phyloP scores from a whole-genome alignment of 2,888 invertebrate genomes.

The Amorpha juglandis region DNA sequence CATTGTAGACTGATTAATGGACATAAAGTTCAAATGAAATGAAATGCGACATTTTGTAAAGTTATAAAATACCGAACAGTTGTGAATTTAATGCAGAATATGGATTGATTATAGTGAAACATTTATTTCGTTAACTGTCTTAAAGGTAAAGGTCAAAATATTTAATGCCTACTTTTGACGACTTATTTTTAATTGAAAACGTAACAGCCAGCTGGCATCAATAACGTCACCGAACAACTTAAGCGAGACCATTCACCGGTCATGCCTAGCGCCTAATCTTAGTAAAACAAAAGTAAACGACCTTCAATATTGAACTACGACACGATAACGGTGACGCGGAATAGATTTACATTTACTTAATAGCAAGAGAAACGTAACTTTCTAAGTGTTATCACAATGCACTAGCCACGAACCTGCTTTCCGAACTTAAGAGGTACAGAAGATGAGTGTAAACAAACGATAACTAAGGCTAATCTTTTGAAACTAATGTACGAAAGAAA shows the following conservation, averaged over 20 bases:
- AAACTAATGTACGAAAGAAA: constrained; percentile 18
- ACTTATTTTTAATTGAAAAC: not conserved
- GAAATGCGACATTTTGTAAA: not conserved
- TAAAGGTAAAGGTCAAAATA: not conserved
- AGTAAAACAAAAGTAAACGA: constrained; percentile 46
- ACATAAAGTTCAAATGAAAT: not conserved
- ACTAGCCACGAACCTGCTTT: constrained; percentile 38
- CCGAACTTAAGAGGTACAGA: constrained; percentile 27
- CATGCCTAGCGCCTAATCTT: constrained; percentile 11
- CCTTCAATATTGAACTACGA: constrained; percentile 67
- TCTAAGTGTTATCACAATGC: constrained; percentile 58
- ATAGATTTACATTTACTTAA: constrained; percentile 64
- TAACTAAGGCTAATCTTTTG: constrained; percentile 16
- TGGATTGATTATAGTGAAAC: no score
- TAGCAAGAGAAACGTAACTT: constrained; percentile 67
- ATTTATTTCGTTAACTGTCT: not conserved
- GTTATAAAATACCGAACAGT: not conserved
- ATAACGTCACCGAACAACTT: not conserved
- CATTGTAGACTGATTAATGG: constrained; percentile 11
- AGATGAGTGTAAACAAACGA: constrained; percentile 24
- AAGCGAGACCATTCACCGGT: not conserved
- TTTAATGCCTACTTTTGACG: not conserved
- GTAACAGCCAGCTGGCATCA: not conserved
- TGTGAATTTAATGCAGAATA: no score
- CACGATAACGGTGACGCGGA: constrained; percentile 47